phyloP scores from a whole-genome alignment of 2,113 vertebrate genomes.

The Psettodes erumei region DNA sequence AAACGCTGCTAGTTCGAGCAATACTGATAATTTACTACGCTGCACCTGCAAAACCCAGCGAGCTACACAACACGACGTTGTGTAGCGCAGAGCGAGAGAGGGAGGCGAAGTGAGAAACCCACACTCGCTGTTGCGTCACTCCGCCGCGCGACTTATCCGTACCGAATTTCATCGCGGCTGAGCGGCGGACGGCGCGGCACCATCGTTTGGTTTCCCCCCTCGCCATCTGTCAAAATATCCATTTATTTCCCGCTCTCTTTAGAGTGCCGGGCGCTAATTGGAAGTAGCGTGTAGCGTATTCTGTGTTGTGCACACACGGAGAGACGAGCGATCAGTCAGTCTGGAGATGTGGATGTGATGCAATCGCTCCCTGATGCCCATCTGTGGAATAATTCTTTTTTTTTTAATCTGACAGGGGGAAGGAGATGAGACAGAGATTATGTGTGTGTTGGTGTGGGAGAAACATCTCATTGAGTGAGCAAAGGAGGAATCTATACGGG shows the following conservation, averaged over 20 bases:
- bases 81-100: not conserved
- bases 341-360: constrained; percentile 53
- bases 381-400: constrained; percentile 20
- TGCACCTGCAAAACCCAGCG: not conserved
- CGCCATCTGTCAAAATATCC: constrained; percentile 59
- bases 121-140: constrained; percentile 16
- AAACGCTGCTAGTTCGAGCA: not conserved
- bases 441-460: not conserved
- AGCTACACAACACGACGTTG: not conserved
- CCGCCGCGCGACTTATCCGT: constrained; percentile 18
- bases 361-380: constrained; percentile 38
- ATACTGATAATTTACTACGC: not conserved
- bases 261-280: constrained; percentile 53
- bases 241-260: constrained; percentile 41
- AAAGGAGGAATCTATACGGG: too few species aligned
- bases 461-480: not conserved
- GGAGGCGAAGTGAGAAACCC: not conserved
- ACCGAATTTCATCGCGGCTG: constrained; percentile 24
- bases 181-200: constrained; percentile 22
- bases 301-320: constrained; percentile 35
- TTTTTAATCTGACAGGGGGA: constrained; percentile 26
- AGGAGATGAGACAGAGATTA: not conserved
- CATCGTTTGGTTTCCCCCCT: constrained; percentile 23
- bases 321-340: constrained; percentile 40
- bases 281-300: constrained; percentile 48